phyloP scores from a whole-genome alignment of 2,113 vertebrate genomes.

The Tychaedon coryphoeus region DNA sequence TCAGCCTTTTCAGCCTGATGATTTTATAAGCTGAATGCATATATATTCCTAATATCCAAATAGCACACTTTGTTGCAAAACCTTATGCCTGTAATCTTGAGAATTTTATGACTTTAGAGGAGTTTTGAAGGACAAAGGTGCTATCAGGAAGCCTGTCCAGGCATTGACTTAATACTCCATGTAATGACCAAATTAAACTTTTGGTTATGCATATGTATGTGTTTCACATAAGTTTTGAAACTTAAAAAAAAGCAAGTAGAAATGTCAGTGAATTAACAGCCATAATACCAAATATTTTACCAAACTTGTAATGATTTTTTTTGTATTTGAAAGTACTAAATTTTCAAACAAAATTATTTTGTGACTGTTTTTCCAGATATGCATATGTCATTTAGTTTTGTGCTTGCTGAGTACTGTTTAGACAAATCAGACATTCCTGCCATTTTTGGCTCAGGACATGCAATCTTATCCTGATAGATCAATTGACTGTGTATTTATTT shows the following conservation, averaged over 20 bases:
- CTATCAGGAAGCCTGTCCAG: not conserved
- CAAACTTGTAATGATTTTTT: not conserved
- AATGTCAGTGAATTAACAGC: not conserved
- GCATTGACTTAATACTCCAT: not conserved
- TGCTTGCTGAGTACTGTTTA: not conserved
- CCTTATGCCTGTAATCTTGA: rapidly evolving
- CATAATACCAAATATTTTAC: not conserved
- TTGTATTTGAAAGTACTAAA: not conserved
- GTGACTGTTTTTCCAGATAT: not conserved
- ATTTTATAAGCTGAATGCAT: not conserved
- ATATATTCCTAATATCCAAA: not conserved
- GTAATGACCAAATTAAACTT: not conserved
- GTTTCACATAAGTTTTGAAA: not conserved
- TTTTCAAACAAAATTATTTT: not conserved
- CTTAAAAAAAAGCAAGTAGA: not conserved
- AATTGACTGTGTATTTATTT: not conserved
- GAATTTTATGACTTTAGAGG: not conserved
- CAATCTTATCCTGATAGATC: not conserved
- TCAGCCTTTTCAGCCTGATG: not conserved
- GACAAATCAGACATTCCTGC: not conserved
- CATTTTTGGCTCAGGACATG: not conserved
- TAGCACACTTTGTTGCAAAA: not conserved
- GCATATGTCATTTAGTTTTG: not conserved
- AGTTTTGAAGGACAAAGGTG: not conserved
- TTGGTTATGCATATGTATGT: not conserved